A percentile compares a stretch with the other conserved stretches of the same genome.
These are phyloP conservation scores for Brotula barbata DNA, from an alignment of 2,797 vertebrate species.

Conservation along the genomic window DNA sequence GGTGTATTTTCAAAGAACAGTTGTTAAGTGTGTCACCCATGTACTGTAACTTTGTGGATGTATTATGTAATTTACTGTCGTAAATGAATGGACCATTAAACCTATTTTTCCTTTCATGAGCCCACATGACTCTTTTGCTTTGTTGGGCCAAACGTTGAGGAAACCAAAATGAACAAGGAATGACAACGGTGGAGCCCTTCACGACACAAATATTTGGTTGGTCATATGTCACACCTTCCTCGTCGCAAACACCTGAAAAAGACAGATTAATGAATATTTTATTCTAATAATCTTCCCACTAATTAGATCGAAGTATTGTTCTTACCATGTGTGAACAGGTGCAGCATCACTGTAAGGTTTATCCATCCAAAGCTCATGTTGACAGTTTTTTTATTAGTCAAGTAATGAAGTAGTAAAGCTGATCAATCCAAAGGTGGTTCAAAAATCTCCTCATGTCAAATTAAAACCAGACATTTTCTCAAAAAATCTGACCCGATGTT, in stretches of 20 bases:
- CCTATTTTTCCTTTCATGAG: not conserved
- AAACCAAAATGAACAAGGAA: constrained; percentile 29
- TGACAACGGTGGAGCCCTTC: constrained; percentile 27
- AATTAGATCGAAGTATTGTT: not conserved
- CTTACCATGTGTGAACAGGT: constrained; percentile 29
- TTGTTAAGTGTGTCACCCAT: constrained; percentile 26
- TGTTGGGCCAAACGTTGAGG: not conserved
- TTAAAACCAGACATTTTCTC: not conserved
- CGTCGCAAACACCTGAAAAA: constrained; percentile 40
- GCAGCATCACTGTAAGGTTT: constrained; percentile 1
- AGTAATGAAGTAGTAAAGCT: not conserved
- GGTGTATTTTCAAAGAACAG: constrained; percentile 39
- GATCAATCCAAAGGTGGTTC: not conserved
- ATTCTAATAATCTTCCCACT: not conserved
- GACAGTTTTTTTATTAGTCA: not conserved
- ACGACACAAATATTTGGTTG: constrained; percentile 8
- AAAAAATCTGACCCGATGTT: no score
- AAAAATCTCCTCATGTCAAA: not conserved
- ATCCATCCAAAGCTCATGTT: constrained; percentile 14
- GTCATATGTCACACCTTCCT: constrained; percentile 12
- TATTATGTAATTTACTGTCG: not conserved
- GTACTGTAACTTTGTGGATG: constrained; percentile 7
- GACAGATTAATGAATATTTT: constrained; percentile 1
- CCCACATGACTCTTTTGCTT: constrained; percentile 6
- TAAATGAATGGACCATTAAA: constrained; percentile 9